Evolutionary conservation across 2,888 invertebrate genomes (phyloP), one percentile per base, ranked within the genome.

Genomic region (Rhingia rostrata): DNA sequence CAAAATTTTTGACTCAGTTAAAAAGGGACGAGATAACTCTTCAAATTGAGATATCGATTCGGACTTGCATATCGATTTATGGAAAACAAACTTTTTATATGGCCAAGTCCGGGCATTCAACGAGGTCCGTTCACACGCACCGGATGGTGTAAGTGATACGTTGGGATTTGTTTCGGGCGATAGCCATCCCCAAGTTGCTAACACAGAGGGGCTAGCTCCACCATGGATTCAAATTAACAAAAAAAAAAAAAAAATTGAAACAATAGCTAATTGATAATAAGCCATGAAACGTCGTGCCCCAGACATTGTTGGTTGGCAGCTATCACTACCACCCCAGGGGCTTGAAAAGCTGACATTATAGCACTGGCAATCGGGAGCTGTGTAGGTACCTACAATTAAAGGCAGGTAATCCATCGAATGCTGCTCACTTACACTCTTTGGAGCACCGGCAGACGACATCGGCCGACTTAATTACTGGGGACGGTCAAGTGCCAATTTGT

Each of bases 401-500:
- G 47, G 45, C 64, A 67, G 72, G 82, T 72, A 67, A 67, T 78
- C 49, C 33, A 63, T n/a, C 32, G 35, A 66, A 77, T 70, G 77
- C 43, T 72, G 51, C 51, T 78, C 69, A 64, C 74, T 78, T 83
- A 83, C 73, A 69, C 73, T 43, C 56, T 67, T n/a, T 61, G 9
- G 33, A 60, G 49, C 39, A 37, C 6, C 32, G 63, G 67, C 30
- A 53, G 66, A 56, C 54, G 45, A 43, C 53, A 45, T 33, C 54
- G 47, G 66, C 49, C 61, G 45, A 22, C 33, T 53, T 79, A 83
- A 83, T 79, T 79, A 78, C 64, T 47, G 43, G 58, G 78, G 51
- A 83, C 83, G 69, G 74, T 63, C 86, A 84, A 83, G 82, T 70
- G 75, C 81, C 86, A 88, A 88, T 87, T 90, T 87, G 88, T 88